phyloP scores from a whole-genome alignment of 2,888 invertebrate genomes.

The Cotesia congregata region DNA sequence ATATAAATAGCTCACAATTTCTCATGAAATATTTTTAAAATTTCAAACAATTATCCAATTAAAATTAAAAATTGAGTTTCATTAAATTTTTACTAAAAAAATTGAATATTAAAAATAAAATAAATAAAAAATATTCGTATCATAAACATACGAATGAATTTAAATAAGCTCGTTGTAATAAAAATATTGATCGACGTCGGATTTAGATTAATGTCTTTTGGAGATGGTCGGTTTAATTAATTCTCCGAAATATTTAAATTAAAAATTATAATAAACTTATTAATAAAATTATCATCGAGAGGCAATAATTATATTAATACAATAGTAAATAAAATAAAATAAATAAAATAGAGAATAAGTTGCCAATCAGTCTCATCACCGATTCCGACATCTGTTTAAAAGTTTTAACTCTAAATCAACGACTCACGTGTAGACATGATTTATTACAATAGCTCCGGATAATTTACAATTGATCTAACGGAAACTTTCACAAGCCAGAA shows the following conservation, averaged over 20 bases:
- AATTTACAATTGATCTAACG: constrained; percentile 1
- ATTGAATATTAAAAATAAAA: no score
- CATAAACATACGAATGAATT: no score
- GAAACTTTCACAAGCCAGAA: neutral
- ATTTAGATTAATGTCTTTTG: neutral
- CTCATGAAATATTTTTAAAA: no score
- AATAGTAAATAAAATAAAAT: neutral
- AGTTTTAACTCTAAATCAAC: neutral
- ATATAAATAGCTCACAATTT: no score
- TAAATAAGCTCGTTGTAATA: neutral
- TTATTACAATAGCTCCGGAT: neutral
- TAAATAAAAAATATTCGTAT: no score
- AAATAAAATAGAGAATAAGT: neutral
- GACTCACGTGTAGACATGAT: neutral
- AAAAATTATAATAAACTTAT: neutral
- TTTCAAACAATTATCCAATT: no score
- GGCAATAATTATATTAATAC: neutral
- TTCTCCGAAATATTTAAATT: neutral
- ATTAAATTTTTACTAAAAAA: no score
- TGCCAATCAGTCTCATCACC: neutral
- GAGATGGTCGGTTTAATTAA: neutral
- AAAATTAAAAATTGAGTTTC: no score
- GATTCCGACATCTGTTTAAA: neutral
- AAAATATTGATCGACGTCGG: neutral
- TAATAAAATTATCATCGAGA: neutral